Base-by-base conservation (phyloP, 2,888 invertebrate genomes). In the Phalera bucephala region DNA sequence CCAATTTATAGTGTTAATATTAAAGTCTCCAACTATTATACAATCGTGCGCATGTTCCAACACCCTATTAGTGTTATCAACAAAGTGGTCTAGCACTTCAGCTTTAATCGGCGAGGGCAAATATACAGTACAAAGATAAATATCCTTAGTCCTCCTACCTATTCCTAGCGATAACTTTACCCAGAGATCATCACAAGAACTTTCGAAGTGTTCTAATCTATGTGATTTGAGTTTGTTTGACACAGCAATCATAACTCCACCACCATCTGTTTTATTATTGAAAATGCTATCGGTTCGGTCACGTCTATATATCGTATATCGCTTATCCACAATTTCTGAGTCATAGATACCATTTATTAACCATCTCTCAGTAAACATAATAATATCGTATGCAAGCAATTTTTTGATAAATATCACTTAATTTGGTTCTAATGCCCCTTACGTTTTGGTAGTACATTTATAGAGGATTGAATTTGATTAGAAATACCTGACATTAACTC, bases 201-300 rank as follows among this genome's bases (percentile, higher is more conserved):
- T 31, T 20, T 36, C 31, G 6, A 12, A 26, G 8, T 10, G 1
- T 25, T 5, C 8, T 28, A 9, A 6, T 13, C 28, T n/a, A 5
- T 8, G 13, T 10, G 36, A 9, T 3, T 7, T 21, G 8, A 36
- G 6, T 5, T 21, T 26, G 6, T 10, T 36, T 1, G 26, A 9
- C 8, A 36, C 21, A 13, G 36, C 36, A 3, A 36, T 27, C 10
- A 36, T 14, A 20, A 36, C 36, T n/a, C 36, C 36, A 2, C 36
- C 36, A 10, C 31, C 36, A 13, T 31, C 27, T 21, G 31, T 31
- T 2, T 6, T 20, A 1, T 8, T 21, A 3, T 27, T 17, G 10
- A 27, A 26, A 11, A 25, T 13, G 1, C 25, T 26, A 3, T 10
- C 20, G 26, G 20, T 31, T 5, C 36, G 12, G 15, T 36, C 36